A percentile compares a stretch with the other conserved stretches of the same genome.
Evolutionary conservation across 2,888 invertebrate species (phyloP).

Genomic region (Hoplodrina blanda): DNA sequence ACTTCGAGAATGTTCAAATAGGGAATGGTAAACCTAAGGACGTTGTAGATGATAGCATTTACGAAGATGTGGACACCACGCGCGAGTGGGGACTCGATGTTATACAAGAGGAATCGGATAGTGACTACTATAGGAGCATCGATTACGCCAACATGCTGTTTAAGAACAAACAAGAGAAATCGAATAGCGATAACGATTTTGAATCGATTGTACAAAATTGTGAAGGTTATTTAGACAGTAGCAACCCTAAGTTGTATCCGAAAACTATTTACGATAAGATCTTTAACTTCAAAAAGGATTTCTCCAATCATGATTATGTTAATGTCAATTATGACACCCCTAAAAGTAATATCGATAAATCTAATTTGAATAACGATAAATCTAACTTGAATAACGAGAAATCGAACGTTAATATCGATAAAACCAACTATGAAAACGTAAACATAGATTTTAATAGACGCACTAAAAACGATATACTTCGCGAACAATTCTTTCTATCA

Average conservation of each 20-base stretch:
- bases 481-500: slow-evolving; percentile 80
- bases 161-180: slow-evolving; percentile 60
- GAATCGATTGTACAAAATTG: slow-evolving; percentile 78
- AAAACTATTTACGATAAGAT: slow-evolving; percentile 84
- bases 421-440: slow-evolving; percentile 57
- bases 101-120: slow-evolving; percentile 87
- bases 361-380: slow-evolving; percentile 48
- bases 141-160: slow-evolving; percentile 82
- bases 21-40: slow-evolving; percentile 48
- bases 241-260: slow-evolving; percentile 76
- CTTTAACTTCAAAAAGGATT: slow-evolving; percentile 86
- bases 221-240: slow-evolving; percentile 68
- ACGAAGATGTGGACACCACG: slow-evolving; percentile 82
- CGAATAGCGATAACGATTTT: slow-evolving; percentile 54
- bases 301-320: slow-evolving; percentile 82
- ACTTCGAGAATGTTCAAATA: slow-evolving; percentile 59
- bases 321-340: slow-evolving; percentile 76
- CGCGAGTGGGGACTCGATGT: slow-evolving; percentile 82
- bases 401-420: slow-evolving; percentile 37
- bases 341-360: slow-evolving; percentile 56
- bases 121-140: slow-evolving; percentile 86
- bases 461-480: slow-evolving; percentile 81
- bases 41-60: slow-evolving; percentile 80
- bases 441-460: slow-evolving; percentile 72
- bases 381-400: slow-evolving; percentile 46